Conservation (phyloP, 2,888 invertebrate species). For the Antitype chi region DNA sequence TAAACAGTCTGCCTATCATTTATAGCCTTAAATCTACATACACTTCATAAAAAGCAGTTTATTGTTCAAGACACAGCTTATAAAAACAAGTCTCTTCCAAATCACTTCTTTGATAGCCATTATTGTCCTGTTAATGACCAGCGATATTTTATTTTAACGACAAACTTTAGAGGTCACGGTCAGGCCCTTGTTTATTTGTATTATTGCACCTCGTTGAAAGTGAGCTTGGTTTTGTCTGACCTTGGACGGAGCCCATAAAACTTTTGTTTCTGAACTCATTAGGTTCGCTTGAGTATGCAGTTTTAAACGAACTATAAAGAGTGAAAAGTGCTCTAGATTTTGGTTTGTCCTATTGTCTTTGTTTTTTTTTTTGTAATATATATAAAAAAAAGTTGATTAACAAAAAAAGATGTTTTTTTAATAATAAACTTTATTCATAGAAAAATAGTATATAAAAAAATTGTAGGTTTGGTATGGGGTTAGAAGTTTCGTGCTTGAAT, state of each 20-base stretch:
- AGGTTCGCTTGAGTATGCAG: constrained; percentile 17
- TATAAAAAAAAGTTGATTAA: too few relatives aligned
- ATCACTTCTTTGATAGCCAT: constrained; percentile 17
- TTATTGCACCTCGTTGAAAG: constrained; percentile 47
- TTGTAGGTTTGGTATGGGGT: not conserved
- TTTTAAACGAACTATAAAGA: constrained; percentile 13
- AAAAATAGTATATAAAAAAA: too few relatives aligned
- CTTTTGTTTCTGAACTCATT: constrained; percentile 52
- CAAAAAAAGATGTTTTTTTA: too few relatives aligned
- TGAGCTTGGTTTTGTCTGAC: constrained; percentile 22
- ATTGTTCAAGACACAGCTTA: not conserved
- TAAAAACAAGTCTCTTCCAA: constrained; percentile 12
- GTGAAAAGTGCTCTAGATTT: constrained; percentile 17
- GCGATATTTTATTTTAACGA: constrained; percentile 48
- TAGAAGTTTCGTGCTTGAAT: not conserved
- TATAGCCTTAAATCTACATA: not conserved
- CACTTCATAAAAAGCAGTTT: not conserved
- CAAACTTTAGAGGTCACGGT: constrained; percentile 47
- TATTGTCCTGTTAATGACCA: constrained; percentile 42
- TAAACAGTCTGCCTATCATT: not conserved
- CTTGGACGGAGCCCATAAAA: constrained; percentile 50
- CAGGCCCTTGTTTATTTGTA: constrained; percentile 44
- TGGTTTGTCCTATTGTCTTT: too few relatives aligned
- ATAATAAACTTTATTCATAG: too few relatives aligned
- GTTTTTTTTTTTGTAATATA: too few relatives aligned